A percentile compares a stretch with the other conserved stretches of the same genome.
These are phyloP conservation scores for Heliconius cydno DNA, from an alignment of 2,888 invertebrate species.

Conservation along the genomic window DNA sequence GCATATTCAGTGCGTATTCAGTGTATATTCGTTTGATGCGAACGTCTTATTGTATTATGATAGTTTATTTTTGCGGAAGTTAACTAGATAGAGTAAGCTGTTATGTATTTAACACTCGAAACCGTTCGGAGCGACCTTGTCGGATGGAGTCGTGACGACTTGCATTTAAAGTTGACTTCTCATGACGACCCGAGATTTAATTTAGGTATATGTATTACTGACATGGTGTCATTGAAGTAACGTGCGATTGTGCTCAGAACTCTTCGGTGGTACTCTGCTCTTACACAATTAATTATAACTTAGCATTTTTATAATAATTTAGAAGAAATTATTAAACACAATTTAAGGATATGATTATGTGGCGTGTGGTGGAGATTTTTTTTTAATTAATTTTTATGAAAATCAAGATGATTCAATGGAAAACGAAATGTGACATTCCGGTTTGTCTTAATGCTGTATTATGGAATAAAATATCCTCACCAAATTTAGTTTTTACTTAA, in stretches of 20 bases:
- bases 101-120: conserved; percentile 77
- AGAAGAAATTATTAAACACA: conserved; percentile 79
- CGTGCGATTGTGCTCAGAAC: conserved; percentile 72
- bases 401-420: conserved; percentile 69
- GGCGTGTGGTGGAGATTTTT: conserved; percentile 75
- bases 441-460: conserved; percentile 84
- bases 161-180: conserved; percentile 79
- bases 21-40: conserved; percentile 57
- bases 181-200: conserved; percentile 78
- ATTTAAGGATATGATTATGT: conserved; percentile 71
- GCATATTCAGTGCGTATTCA: conserved; percentile 67
- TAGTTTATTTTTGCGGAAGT: conserved; percentile 82
- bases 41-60: conserved; percentile 78
- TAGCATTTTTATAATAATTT: conserved; percentile 84
- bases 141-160: conserved; percentile 69
- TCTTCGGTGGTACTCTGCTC: conserved; percentile 76
- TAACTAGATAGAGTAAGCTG: conserved; percentile 82
- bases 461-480: conserved; percentile 84
- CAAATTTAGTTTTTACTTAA: conserved; percentile 69
- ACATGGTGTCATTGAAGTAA: conserved; percentile 73
- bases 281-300: conserved; percentile 82
- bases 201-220: conserved; percentile 80
- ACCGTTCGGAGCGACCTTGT: conserved; percentile 65
- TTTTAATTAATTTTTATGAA: conserved; percentile 79
- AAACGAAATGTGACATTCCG: conserved; percentile 82